Evolutionary conservation across 2,888 invertebrate species (phyloP), one percentile per base, ranked within the genome.

Genomic region (Parochlus steinenii): DNA sequence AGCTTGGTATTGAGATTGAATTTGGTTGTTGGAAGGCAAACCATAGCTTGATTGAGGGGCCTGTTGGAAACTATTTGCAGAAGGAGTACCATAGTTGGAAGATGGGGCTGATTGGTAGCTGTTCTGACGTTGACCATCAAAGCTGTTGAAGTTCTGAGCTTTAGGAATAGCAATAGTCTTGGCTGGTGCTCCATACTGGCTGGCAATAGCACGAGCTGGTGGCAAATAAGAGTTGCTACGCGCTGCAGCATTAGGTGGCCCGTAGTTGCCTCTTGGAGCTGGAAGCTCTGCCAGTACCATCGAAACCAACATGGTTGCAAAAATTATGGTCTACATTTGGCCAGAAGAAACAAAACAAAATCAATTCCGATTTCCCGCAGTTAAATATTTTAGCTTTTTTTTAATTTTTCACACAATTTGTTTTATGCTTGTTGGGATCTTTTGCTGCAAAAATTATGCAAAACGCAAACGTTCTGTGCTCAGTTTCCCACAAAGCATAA

Each of bases 41-140:
- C 62, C 55, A 38, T 65, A 67, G 42, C 49, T 53, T 45, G 52
- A 55, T 10, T 59, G 51, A 18, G 61, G 63, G 27, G 59, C 56
- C 27, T 53, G 52, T 42, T 51, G 54, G 44, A 5, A 51, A 50
- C 28, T 38, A 10, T 37, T 33, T n/a, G 7, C 33, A 14, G 34
- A 18, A 28, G 63, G 64, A n/a, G 63, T 52, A 30, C 62, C 55
- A 38, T 65, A 67, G 42, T 49, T 53, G 45, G 52, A 55, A 10
- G 60, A 51, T 19, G 61, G 63, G 27, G 59, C 56, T 28, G 52
- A 51, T 42, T 51, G 54, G 44, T 5, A 51, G 50, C 28, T 38
- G 10, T 37, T 33, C 8, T 32, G 39, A 15, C 41, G 39, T 38
- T 17, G 49, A 48, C 8, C 47, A 23, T 41, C 17, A 37, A 41